Evolutionary conservation across 2,113 vertebrate species (phyloP).

Genomic region (Notarius lentiginosus): DNA sequence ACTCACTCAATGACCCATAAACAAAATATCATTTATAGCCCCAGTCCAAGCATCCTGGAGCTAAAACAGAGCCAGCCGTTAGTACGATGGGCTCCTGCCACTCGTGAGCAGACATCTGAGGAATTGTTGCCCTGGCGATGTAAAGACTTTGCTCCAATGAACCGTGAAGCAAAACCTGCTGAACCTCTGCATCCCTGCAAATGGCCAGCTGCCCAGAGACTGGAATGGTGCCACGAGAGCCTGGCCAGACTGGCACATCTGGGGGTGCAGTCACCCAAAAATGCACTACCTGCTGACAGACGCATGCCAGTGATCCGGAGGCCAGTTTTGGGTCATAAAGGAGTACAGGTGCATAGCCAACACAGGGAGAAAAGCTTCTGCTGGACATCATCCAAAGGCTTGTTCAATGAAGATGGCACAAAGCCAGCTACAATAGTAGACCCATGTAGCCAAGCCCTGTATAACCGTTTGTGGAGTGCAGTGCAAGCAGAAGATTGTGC

Average conservation of each 20-base stretch:
- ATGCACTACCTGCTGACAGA: constrained; percentile 1
- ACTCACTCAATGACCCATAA: constrained; percentile 30
- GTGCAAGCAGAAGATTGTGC: constrained; percentile 8
- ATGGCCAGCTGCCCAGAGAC: constrained; percentile 14
- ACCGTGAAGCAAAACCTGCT: constrained; percentile 16
- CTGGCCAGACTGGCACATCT: constrained; percentile 6
- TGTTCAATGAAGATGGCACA: not conserved
- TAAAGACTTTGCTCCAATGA: constrained; percentile 2
- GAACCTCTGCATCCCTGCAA: constrained; percentile 8
- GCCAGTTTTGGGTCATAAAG: constrained; percentile 1
- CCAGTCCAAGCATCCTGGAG: constrained; percentile 1
- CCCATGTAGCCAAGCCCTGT: not conserved
- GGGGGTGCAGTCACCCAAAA: not conserved
- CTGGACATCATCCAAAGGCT: not conserved
- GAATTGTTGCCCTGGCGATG: constrained; percentile 31
- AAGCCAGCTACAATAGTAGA: not conserved
- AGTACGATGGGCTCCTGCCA: constrained; percentile 28
- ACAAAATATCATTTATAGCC: constrained; percentile 13
- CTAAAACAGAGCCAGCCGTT: constrained; percentile 23
- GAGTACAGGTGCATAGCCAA: not conserved
- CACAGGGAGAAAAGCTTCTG: constrained; percentile 4
- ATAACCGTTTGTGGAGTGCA: constrained; percentile 12
- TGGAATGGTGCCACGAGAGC: not conserved
- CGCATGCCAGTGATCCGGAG: constrained; percentile 27
- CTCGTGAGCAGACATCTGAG: constrained; percentile 7